These are phyloP conservation scores for Cetoscarus ocellatus DNA, from an alignment of 2,797 vertebrate species.

Conservation along the genomic window DNA sequence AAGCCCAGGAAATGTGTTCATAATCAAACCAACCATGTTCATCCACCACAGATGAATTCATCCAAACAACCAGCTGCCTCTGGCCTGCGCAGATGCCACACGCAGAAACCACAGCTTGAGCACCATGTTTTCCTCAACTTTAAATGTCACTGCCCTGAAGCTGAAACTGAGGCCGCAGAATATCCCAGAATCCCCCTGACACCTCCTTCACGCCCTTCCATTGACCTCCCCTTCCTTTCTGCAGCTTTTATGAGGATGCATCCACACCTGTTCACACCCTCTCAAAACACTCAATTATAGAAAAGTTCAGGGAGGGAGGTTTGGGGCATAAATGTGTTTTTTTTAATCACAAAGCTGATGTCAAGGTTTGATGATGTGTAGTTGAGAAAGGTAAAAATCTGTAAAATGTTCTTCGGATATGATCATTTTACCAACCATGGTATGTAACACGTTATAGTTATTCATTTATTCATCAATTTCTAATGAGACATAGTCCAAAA, in stretches of 20 bases:
- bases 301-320: too few species aligned
- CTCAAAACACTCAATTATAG: neutral
- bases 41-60: conserved; percentile 39
- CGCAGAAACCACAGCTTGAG: conserved; percentile 1
- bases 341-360: too few species aligned
- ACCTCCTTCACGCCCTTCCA: conserved; percentile 12
- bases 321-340: too few species aligned
- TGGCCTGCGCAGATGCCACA: neutral
- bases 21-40: conserved; percentile 37
- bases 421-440: too few species aligned
- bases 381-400: too few species aligned
- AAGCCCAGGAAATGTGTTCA: conserved; percentile 7
- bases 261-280: too few species aligned
- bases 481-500: too few species aligned
- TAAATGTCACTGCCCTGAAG: conserved; percentile 53
- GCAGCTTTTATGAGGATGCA: conserved; percentile 12
- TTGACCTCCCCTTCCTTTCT: conserved; percentile 32
- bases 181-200: neutral
- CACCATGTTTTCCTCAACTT: conserved; percentile 32
- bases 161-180: conserved; percentile 11
- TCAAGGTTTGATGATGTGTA: too few species aligned
- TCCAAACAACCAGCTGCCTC: conserved; percentile 21
- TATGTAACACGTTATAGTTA: too few species aligned
- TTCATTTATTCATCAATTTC: too few species aligned
- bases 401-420: too few species aligned